phyloP scores from a whole-genome alignment of 2,888 invertebrate genomes.

The Patella ulyssiponensis region DNA sequence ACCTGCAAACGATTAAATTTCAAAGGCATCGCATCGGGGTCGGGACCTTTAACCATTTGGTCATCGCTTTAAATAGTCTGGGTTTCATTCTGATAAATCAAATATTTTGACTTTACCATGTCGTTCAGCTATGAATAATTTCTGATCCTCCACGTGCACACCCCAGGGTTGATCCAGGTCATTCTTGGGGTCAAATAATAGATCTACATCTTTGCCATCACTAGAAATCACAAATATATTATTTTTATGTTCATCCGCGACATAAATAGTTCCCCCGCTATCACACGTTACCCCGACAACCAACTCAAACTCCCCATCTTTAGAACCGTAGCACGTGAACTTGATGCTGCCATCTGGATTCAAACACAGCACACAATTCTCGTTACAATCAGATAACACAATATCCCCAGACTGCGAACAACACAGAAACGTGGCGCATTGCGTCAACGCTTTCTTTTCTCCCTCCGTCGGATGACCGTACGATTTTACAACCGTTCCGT shows the following conservation, averaged over 20 bases:
- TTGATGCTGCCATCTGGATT: constrained; percentile 1
- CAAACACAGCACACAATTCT: not conserved
- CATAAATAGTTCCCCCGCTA: not conserved
- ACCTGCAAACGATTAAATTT: too few relatives aligned
- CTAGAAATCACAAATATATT: not conserved
- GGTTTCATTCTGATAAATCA: not conserved
- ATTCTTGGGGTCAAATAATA: constrained; percentile 7
- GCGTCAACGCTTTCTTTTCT: not conserved
- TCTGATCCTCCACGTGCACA: not conserved
- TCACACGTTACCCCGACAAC: constrained; percentile 6
- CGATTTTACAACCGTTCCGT: not conserved
- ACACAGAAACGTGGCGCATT: constrained; percentile 8
- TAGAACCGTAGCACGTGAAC: not conserved
- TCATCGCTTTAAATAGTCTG: too few relatives aligned
- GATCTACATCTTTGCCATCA: not conserved
- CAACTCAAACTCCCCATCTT: not conserved
- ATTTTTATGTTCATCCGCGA: constrained; percentile 6
- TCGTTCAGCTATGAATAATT: not conserved
- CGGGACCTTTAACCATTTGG: too few relatives aligned
- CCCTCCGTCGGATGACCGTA: not conserved
- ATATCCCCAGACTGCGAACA: not conserved
- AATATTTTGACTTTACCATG: not conserved
- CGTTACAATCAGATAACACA: constrained; percentile 4
- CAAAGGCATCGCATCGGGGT: too few relatives aligned
- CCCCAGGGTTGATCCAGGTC: not conserved